phyloP scores from a whole-genome alignment of 2,888 invertebrate genomes.

The Scaptomyza tumidula region DNA sequence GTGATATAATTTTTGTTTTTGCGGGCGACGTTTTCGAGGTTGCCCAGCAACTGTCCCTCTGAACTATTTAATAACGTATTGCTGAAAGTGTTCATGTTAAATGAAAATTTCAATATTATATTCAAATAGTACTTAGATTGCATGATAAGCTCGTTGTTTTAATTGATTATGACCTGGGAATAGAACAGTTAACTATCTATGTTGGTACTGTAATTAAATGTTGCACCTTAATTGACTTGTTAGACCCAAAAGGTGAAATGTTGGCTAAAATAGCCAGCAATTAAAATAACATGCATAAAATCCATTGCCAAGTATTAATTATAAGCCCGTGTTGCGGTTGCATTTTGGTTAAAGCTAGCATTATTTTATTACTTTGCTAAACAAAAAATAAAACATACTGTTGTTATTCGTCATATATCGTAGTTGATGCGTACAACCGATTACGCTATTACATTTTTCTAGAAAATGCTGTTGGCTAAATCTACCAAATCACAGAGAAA shows the following conservation, averaged over 20 bases:
- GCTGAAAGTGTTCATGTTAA: neutral
- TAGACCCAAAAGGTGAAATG: neutral
- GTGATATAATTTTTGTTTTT: conserved; percentile 44
- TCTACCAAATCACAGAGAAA: conserved; percentile 12
- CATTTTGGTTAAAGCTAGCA: neutral
- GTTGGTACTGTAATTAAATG: neutral
- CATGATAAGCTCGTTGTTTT: neutral
- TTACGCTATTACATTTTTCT: conserved; percentile 35
- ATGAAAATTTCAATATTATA: neutral
- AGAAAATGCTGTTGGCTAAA: conserved; percentile 16
- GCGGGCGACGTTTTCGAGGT: conserved; percentile 19
- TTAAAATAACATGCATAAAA: neutral
- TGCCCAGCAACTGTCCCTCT: conserved; percentile 5
- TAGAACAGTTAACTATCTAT: neutral
- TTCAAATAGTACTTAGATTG: neutral
- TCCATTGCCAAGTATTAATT: neutral
- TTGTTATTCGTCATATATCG: neutral
- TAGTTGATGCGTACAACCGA: conserved; percentile 27
- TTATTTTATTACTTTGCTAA: neutral
- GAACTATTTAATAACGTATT: conserved; percentile 2
- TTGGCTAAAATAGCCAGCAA: neutral
- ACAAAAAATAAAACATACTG: neutral
- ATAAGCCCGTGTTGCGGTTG: neutral
- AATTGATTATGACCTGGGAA: neutral
- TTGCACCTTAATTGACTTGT: neutral